phyloP scores from a whole-genome alignment of 2,113 vertebrate genomes.

The Entomyzon cyanotis region DNA sequence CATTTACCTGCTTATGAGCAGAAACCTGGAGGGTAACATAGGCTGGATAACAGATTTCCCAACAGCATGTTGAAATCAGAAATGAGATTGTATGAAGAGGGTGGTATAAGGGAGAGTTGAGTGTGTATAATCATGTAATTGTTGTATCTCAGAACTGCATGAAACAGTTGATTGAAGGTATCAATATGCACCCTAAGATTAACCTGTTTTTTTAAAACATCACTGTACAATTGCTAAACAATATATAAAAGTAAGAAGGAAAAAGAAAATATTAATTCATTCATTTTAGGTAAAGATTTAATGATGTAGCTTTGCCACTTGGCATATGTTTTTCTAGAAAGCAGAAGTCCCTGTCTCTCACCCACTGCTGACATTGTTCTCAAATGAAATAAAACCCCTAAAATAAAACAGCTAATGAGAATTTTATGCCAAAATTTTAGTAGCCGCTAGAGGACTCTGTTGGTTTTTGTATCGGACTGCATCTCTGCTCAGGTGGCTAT shows the following conservation, averaged over 20 bases:
- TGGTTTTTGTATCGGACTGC: neutral
- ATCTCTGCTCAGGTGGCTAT: neutral
- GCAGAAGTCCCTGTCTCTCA: neutral
- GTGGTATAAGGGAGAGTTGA: neutral
- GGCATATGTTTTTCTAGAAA: neutral
- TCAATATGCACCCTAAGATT: neutral
- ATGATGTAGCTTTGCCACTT: neutral
- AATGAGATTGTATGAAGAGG: neutral
- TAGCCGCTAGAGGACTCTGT: conserved; percentile 64
- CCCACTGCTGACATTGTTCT: neutral
- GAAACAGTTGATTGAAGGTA: neutral
- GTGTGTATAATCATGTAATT: neutral
- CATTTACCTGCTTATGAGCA: neutral
- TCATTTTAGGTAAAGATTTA: neutral
- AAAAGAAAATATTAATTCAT: neutral
- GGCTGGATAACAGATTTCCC: neutral
- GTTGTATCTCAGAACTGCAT: neutral
- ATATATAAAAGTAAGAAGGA: neutral
- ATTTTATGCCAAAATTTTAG: conserved; percentile 36
- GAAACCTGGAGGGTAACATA: neutral
- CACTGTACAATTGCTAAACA: neutral
- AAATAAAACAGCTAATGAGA: neutral
- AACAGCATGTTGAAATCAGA: neutral
- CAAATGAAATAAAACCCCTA: neutral
- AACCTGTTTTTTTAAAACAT: neutral